Base-by-base conservation (phyloP, 2,797 vertebrate genomes). In the Gambelia wislizenii region DNA sequence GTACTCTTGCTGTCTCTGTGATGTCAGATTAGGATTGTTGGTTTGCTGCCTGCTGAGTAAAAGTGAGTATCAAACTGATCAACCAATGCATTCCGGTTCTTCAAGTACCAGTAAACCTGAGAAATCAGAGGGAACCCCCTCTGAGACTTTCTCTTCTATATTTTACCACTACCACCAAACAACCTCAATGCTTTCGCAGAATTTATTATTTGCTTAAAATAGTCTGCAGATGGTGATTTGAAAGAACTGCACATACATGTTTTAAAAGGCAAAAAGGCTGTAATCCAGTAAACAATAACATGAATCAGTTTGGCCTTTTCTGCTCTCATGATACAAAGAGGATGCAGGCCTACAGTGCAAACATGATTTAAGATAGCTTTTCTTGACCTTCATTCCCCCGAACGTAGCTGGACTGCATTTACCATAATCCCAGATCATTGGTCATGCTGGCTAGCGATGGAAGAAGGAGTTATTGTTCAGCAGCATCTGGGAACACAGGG, bases 41-140 rank as follows among this genome's bases (percentile, higher is more conserved):
- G 20, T 18, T 14, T 74, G 76, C 7, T 86, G 64, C 89, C 90
- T 92, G 87, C 83, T 49, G 10, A 78, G 74, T 36, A 61, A 56
- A 78, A 83, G 27, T n/a, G 36, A 54, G 3, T 33, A 54, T 76
- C 44, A 54, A 12, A 36, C 0, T 82, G 27, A 42, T 36, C 27
- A 36, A 59, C 69, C 61, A 56, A 91, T 93, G 91, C 79, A 77
- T 89, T 90, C 33, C 2, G 4, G 27, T 85, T 61, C 56, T 36
- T n/a, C 4, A 85, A 22, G 13, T 64, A 16, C 4, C 83, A 22
- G 13, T 64, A 16, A 76, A 81, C 44, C 74, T 52, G 54, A 52
- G 30, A 42, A 20, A 86, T 85, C 84, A 36, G 1, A 49, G 89
- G 6, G 61, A 64, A 0, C 67, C 6, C 6, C 36, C 59, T 84